A percentile compares a stretch with the other conserved stretches of the same genome.
These are phyloP conservation scores for Rhopalosiphum nymphaeae DNA, from an alignment of 2,888 invertebrate species.

Conservation along the genomic window DNA sequence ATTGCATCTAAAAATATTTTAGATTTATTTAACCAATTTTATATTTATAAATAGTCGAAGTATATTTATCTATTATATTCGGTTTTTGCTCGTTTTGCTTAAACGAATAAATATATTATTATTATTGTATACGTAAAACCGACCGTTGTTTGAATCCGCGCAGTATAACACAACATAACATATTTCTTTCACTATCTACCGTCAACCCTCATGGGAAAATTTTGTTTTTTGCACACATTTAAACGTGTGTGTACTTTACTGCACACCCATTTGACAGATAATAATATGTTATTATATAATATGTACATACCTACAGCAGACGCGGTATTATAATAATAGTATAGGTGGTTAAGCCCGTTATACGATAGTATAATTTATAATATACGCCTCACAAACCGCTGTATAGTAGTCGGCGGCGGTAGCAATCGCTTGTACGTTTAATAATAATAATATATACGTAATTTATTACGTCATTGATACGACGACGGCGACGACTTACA, in stretches of 20 bases:
- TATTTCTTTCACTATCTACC: not conserved
- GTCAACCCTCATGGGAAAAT: conserved; percentile 21
- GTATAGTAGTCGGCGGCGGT: not conserved
- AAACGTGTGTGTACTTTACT: not conserved
- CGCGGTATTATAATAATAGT: not conserved
- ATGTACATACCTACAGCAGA: conserved; percentile 1
- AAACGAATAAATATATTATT: not conserved
- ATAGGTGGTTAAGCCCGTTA: conserved; percentile 31
- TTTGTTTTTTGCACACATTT: not conserved
- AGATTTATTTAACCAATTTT: not conserved
- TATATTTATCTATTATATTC: not conserved
- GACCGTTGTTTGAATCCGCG: not conserved
- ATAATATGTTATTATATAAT: conserved; percentile 7
- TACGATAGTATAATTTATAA: not conserved
- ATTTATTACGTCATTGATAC: conserved; percentile 57
- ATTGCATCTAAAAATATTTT: not conserved
- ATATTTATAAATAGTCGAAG: not conserved
- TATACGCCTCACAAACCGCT: not conserved
- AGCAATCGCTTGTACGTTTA: conserved; percentile 13
- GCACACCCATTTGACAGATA: not conserved
- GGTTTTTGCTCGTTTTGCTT: not conserved
- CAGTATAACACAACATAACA: not conserved
- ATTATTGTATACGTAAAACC: not conserved
- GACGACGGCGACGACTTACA: not conserved
- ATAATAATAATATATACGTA: conserved; percentile 21